Conservation (phyloP, 2,888 invertebrate species). For the Brachyopa scutellaris region DNA sequence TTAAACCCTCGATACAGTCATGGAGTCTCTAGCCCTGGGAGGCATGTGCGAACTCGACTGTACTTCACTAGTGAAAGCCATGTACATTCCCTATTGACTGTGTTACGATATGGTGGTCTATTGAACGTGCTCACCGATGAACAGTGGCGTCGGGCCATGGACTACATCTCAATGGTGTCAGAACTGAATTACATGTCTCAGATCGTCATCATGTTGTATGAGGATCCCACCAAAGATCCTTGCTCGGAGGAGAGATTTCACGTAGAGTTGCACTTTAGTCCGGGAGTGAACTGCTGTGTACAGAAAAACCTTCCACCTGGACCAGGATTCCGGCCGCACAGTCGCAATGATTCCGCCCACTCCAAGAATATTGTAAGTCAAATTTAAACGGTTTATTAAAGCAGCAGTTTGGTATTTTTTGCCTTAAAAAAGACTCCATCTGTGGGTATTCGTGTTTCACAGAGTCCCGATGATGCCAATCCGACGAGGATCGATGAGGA, state of each 20-base stretch:
- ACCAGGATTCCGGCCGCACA: slow-evolving; percentile 95
- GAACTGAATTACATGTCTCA: slow-evolving; percentile 99
- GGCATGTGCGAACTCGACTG: slow-evolving; percentile 98
- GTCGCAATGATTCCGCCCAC: slow-evolving; percentile 90
- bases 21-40: slow-evolving; percentile 98
- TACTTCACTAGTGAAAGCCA: slow-evolving; percentile 99
- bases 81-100: slow-evolving; percentile 98
- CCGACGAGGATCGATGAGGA: slow-evolving; percentile 89
- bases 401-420: slow-evolving; percentile 53
- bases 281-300: slow-evolving; percentile 98
- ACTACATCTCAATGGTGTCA: slow-evolving; percentile 98
- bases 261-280: slow-evolving; percentile 99
- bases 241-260: slow-evolving; percentile 97
- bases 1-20: slow-evolving; percentile 98
- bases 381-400: slow-evolving; percentile 2
- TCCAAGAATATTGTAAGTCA: slow-evolving; percentile 84
- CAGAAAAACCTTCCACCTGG: slow-evolving; percentile 96
- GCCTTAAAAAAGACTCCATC: slow-evolving; percentile 61
- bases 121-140: slow-evolving; percentile 94
- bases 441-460: slow-evolving; percentile 75
- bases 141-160: slow-evolving; percentile 99
- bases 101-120: slow-evolving; percentile 95
- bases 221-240: slow-evolving; percentile 98
- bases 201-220: slow-evolving; percentile 99
- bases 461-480: slow-evolving; percentile 86